phyloP scores from a whole-genome alignment of 2,797 vertebrate species.

The Echiichthys vipera region DNA sequence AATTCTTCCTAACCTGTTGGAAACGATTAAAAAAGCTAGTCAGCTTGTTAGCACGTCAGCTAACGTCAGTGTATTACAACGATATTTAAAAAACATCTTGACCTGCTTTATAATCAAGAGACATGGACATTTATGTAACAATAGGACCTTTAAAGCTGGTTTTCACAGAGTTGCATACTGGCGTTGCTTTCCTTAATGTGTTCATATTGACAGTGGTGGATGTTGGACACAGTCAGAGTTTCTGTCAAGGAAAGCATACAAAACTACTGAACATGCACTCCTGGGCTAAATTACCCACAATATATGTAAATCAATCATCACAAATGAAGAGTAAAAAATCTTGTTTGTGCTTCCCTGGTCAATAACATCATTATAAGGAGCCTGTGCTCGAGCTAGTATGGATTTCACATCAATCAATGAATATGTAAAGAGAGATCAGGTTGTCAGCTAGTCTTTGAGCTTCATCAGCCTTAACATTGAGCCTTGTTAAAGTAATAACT shows the following conservation, averaged over 20 bases:
- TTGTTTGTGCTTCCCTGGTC: slow-evolving; percentile 23
- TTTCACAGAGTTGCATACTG: neutral
- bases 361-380: slow-evolving; percentile 24
- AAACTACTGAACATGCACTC: neutral
- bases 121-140: no score
- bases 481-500: slow-evolving; percentile 45
- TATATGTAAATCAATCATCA: slow-evolving; percentile 14
- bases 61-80: no score
- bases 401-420: slow-evolving; percentile 26
- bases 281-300: neutral
- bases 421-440: slow-evolving; percentile 17
- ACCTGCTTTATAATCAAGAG: no score
- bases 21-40: no score
- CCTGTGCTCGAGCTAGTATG: slow-evolving; percentile 25
- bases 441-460: slow-evolving; percentile 22
- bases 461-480: neutral
- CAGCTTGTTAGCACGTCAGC: no score
- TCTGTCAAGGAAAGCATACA: neutral
- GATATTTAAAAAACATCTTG: no score
- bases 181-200: slow-evolving; percentile 7
- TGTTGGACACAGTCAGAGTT: neutral
- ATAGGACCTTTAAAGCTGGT: neutral
- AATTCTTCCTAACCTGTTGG: no score
- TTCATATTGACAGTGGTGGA: slow-evolving; percentile 1
- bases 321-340: slow-evolving; percentile 9